Evolutionary conservation across 2,113 vertebrate genomes (phyloP).

Genomic region (Podiceps cristatus): DNA sequence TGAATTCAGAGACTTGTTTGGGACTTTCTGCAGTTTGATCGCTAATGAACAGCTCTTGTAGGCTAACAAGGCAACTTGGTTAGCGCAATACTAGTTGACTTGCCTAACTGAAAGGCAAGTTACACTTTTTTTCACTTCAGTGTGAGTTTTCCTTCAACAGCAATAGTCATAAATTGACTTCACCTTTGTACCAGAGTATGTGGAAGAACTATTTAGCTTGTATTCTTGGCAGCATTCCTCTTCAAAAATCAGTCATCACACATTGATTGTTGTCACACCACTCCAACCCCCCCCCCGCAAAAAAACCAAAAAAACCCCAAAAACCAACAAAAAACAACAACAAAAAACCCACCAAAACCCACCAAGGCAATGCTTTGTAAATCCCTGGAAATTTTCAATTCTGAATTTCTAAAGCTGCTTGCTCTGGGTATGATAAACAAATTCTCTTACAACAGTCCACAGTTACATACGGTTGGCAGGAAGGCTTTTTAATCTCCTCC

Average conservation of each 20-base stretch:
- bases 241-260: neutral
- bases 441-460: slow-evolving; percentile 2
- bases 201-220: neutral
- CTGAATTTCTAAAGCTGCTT: neutral
- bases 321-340: too few species aligned
- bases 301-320: too few species aligned
- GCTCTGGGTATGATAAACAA: slow-evolving; percentile 20
- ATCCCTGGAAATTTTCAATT: slow-evolving; percentile 17
- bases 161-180: neutral
- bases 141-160: neutral
- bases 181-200: neutral
- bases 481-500: slow-evolving; percentile 13
- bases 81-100: neutral
- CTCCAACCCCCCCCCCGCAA: too few species aligned
- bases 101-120: neutral
- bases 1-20: neutral
- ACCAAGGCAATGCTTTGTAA: neutral
- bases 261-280: neutral
- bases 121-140: neutral
- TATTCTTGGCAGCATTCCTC: neutral
- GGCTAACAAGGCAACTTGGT: neutral
- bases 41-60: neutral
- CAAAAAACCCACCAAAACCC: neutral
- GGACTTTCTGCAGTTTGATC: neutral
- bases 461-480: neutral